Conservation (phyloP, 2,797 vertebrate genomes). For the Emys orbicularis region DNA sequence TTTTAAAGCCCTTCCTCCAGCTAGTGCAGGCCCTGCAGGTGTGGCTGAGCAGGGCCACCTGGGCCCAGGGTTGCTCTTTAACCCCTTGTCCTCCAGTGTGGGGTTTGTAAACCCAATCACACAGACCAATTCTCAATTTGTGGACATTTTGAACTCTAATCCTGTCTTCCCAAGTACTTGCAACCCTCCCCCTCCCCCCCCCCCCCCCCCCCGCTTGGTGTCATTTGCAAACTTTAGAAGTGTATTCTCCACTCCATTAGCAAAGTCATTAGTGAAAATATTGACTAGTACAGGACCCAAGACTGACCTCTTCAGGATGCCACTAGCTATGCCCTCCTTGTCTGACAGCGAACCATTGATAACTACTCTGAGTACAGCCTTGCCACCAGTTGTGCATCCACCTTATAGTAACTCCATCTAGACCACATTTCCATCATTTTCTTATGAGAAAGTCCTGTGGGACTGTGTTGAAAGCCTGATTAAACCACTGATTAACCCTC, state of each 20-base stretch:
- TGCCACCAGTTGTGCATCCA: too few relatives aligned
- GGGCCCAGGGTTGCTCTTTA: neutral
- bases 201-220: neutral
- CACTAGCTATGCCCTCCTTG: neutral
- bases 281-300: neutral
- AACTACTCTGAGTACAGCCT: neutral
- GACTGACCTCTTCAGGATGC: neutral
- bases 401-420: neutral
- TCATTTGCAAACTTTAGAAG: neutral
- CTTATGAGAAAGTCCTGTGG: neutral
- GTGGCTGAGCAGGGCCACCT: too few relatives aligned
- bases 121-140: neutral
- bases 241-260: neutral
- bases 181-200: too few relatives aligned
- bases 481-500: neutral
- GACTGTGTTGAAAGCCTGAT: neutral
- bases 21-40: neutral
- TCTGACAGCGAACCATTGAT: neutral
- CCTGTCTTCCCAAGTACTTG: neutral
- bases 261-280: neutral
- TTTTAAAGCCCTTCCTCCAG: neutral
- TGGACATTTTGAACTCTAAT: neutral
- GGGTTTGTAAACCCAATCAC: neutral
- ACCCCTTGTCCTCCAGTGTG: neutral
- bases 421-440: neutral